Percentiles rank a stretch among this genome's conserved stretches.
These are phyloP conservation scores for Cheilosia scutellata DNA, from an alignment of 2,888 invertebrate species.

Conservation along the genomic window DNA sequence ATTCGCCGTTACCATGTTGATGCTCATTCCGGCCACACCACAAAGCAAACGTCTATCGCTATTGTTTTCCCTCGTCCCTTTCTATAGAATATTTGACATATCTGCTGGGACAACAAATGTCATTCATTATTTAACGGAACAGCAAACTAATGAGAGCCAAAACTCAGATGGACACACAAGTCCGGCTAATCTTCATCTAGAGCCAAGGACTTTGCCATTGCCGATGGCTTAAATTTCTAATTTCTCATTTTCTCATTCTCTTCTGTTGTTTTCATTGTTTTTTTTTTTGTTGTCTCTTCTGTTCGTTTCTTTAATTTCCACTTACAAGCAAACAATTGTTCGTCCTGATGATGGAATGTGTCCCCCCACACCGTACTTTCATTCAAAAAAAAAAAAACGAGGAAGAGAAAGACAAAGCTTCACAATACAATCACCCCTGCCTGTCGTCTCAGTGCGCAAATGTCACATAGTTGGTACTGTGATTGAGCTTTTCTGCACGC, in stretches of 20 bases:
- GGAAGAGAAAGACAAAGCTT: constrained; percentile 16
- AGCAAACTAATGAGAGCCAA: constrained; percentile 71
- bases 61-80: constrained; percentile 24
- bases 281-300: constrained; percentile 8
- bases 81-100: constrained; percentile 57
- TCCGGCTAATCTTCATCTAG: constrained; percentile 66
- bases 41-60: constrained; percentile 8
- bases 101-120: constrained; percentile 44
- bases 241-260: constrained; percentile 48
- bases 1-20: background rate
- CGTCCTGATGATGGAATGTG: constrained; percentile 6
- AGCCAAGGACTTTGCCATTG: constrained; percentile 67
- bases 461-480: constrained; percentile 28
- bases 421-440: constrained; percentile 14
- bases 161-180: constrained; percentile 73
- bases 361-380: constrained; percentile 13
- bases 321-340: constrained; percentile 50
- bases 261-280: constrained; percentile 19
- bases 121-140: constrained; percentile 70
- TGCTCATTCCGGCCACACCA: background rate
- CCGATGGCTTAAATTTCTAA: constrained; percentile 67
- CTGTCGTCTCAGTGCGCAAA: constrained; percentile 49
- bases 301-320: constrained; percentile 34
- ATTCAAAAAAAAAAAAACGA: constrained; percentile 40
- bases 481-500: constrained; percentile 58